A percentile compares a stretch with the other conserved stretches of the same genome.
Conservation (phyloP, 2,797 vertebrate genomes). For the Limosa lapponica region DNA sequence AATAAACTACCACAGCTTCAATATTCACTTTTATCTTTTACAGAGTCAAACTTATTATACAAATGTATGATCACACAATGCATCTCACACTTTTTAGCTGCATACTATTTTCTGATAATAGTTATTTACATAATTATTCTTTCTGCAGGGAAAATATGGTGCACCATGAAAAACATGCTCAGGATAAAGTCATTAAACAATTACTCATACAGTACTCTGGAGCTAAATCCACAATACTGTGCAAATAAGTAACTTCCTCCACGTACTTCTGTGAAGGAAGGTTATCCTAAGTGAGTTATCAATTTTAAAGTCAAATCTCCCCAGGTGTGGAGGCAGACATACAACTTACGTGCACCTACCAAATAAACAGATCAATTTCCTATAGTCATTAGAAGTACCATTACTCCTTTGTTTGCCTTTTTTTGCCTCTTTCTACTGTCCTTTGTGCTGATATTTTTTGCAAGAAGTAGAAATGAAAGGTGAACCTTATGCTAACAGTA, state of each 20-base stretch:
- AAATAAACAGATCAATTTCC: neutral
- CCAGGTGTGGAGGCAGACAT: neutral
- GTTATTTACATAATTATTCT: constrained; percentile 71
- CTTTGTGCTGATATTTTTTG: neutral
- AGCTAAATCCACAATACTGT: constrained; percentile 36
- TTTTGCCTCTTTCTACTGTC: neutral
- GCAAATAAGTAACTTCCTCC: constrained; percentile 10
- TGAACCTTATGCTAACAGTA: neutral
- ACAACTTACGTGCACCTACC: neutral
- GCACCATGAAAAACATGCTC: constrained; percentile 1
- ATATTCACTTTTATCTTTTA: constrained; percentile 49
- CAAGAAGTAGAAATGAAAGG: neutral
- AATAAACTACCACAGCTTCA: constrained; percentile 17
- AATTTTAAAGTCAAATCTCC: neutral
- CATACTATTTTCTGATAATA: constrained; percentile 10
- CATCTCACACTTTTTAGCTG: constrained; percentile 12
- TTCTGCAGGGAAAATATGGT: constrained; percentile 47
- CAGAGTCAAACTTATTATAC: constrained; percentile 28
- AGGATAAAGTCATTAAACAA: constrained; percentile 42
- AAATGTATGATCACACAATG: constrained; percentile 23
- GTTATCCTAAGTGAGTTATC: neutral
- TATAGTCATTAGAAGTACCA: neutral
- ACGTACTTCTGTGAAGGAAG: neutral
- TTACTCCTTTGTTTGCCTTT: neutral
- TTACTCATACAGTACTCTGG: constrained; percentile 32